Evolutionary conservation across 2,888 invertebrate species (phyloP).

Genomic region (Noctua janthina): DNA sequence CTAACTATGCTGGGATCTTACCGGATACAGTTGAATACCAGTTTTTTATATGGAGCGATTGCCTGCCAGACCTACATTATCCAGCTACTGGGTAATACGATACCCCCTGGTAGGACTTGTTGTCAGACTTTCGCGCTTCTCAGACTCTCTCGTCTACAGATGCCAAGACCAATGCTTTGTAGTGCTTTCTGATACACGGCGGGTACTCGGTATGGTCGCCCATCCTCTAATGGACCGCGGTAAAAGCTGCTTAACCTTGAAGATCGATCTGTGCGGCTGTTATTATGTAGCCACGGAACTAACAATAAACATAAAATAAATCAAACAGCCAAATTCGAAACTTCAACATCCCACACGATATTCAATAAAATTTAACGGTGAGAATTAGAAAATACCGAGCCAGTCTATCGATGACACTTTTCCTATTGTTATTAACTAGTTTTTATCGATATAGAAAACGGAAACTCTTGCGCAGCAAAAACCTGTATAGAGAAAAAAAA

Average conservation of each 20-base stretch:
- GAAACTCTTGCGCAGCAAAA: conserved; percentile 56
- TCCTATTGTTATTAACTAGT: conserved; percentile 62
- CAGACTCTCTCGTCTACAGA: not conserved
- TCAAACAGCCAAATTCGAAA: conserved; percentile 25
- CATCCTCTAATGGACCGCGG: not conserved
- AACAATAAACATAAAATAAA: not conserved
- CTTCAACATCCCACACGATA: conserved; percentile 3
- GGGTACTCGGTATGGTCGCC: not conserved
- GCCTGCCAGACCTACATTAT: not conserved
- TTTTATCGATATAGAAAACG: conserved; percentile 64
- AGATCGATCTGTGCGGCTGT: not conserved
- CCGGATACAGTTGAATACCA: too few relatives aligned
- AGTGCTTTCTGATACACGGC: not conserved
- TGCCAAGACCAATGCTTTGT: not conserved
- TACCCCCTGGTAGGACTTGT: not conserved
- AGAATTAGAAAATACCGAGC: conserved; percentile 63
- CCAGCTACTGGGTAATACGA: not conserved
- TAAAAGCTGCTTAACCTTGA: not conserved
- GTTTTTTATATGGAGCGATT: too few relatives aligned
- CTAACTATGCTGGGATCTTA: too few relatives aligned
- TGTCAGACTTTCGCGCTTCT: not conserved
- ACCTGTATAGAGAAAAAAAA: too few relatives aligned
- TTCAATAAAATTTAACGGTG: conserved; percentile 43
- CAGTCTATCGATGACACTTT: conserved; percentile 58
- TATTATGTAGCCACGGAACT: not conserved